Percentiles rank a stretch among this genome's conserved stretches.
phyloP scores from a whole-genome alignment of 2,888 invertebrate species.

The Cancer borealis region DNA sequence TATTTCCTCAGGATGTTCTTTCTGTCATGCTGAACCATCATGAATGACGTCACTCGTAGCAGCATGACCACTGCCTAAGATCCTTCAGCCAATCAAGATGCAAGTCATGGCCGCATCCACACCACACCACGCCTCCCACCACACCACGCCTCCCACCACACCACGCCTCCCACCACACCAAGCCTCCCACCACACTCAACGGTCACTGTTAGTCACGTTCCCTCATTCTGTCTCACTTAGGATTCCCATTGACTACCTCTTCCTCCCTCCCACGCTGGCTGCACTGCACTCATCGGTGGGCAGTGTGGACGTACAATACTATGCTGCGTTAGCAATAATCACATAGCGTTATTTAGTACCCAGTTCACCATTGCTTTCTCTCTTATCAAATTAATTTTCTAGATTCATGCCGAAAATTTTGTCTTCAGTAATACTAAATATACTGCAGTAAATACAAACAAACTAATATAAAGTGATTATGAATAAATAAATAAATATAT shows the following conservation, averaged over 20 bases:
- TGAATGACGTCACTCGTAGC: neutral
- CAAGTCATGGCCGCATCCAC: neutral
- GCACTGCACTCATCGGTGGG: neutral
- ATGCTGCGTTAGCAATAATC: neutral
- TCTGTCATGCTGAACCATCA: neutral
- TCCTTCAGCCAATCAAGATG: neutral
- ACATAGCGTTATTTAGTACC: neutral
- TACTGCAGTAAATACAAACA: neutral
- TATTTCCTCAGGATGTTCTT: conserved; percentile 12
- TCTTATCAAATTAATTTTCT: neutral
- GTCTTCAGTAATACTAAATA: neutral
- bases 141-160: neutral
- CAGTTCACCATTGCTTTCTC: neutral
- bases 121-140: neutral
- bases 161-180: neutral
- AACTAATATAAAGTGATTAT: neutral
- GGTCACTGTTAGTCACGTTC: neutral
- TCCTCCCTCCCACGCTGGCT: neutral
- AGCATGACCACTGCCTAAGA: neutral
- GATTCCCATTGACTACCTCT: neutral
- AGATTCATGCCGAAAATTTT: neutral
- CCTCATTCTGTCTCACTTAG: neutral
- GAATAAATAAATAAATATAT: neutral
- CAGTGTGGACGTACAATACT: neutral
- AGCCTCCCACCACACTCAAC: neutral